These are phyloP conservation scores for Megaleporinus macrocephalus DNA, from an alignment of 2,113 vertebrate genomes.

Conservation along the genomic window DNA sequence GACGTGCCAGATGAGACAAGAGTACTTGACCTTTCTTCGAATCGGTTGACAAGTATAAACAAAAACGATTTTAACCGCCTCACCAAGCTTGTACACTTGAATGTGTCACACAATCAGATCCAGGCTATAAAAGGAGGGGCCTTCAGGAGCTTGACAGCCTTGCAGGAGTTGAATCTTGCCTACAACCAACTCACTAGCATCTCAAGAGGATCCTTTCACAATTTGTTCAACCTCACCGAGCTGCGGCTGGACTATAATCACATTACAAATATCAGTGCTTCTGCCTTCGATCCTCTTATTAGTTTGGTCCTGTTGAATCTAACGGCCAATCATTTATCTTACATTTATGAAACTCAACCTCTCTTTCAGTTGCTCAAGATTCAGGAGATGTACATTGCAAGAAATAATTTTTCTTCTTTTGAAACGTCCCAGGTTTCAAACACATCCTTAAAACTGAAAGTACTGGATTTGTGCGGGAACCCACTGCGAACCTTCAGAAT, in stretches of 20 bases:
- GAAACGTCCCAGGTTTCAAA: conserved; percentile 19
- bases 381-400: conserved; percentile 20
- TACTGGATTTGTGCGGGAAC: conserved; percentile 30
- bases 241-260: neutral
- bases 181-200: neutral
- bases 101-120: conserved; percentile 15
- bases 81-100: conserved; percentile 30
- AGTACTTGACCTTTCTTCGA: conserved; percentile 10
- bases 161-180: conserved; percentile 19
- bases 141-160: conserved; percentile 5
- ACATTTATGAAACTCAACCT: neutral
- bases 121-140: conserved; percentile 10
- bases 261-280: conserved; percentile 12
- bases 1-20: neutral
- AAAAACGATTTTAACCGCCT: conserved; percentile 11
- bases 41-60: neutral
- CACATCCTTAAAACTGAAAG: conserved; percentile 22
- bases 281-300: conserved; percentile 21
- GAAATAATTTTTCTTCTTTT: conserved; percentile 25
- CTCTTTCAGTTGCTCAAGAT: conserved; percentile 28
- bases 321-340: neutral
- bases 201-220: neutral
- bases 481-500: conserved; percentile 59
- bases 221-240: neutral
- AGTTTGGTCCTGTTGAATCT: conserved; percentile 33